A percentile compares a stretch with the other conserved stretches of the same genome.
Conservation (phyloP, 2,113 vertebrate species). For the Eira barbara region DNA sequence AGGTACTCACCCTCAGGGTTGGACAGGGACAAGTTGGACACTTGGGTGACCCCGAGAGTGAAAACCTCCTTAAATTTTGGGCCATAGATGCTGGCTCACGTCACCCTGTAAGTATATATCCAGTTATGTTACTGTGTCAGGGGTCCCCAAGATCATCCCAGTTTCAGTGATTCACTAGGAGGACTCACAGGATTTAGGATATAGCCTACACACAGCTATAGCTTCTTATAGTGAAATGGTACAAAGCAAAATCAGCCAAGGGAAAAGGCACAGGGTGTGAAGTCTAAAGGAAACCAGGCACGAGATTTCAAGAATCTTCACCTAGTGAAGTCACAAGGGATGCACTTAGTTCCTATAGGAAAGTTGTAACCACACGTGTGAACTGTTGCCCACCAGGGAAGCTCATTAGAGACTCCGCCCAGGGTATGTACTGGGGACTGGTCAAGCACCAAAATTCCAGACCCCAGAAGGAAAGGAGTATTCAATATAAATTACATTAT, state of each 20-base stretch:
- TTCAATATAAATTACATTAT: not conserved
- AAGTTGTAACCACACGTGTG: not conserved
- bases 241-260: not conserved
- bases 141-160: not conserved
- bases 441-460: not conserved
- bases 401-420: not conserved
- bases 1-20: not conserved
- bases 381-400: not conserved
- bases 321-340: not conserved
- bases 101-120: not conserved
- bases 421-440: not conserved
- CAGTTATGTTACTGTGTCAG: not conserved
- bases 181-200: not conserved
- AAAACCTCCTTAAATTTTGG: not conserved
- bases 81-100: not conserved
- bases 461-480: not conserved
- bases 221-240: not conserved
- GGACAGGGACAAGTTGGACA: not conserved
- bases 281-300: not conserved
- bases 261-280: not conserved
- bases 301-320: not conserved
- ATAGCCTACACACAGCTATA: not conserved
- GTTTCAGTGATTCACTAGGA: not conserved
- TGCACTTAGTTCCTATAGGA: not conserved
- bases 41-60: not conserved